Conservation (phyloP, 2,113 vertebrate genomes). For the Oreochromis tanganicae region DNA sequence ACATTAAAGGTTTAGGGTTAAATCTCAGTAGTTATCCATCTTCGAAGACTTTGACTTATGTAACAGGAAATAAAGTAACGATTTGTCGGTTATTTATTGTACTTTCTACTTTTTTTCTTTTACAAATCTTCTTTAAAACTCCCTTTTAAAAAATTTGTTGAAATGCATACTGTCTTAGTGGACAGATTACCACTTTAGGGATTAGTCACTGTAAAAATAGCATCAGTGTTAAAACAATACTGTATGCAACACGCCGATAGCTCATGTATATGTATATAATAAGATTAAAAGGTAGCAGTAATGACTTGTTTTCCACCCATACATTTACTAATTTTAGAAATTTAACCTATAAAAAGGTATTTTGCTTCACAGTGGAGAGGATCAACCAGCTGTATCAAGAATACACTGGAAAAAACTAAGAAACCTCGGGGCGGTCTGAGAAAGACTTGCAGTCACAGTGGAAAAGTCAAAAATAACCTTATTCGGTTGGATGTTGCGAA, state of each 20-base stretch:
- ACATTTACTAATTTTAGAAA: neutral
- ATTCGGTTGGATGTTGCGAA: neutral
- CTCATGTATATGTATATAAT: neutral
- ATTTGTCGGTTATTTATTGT: neutral
- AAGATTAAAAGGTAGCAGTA: neutral
- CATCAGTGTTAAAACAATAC: neutral
- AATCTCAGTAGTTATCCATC: neutral
- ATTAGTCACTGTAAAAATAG: neutral
- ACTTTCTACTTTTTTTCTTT: neutral
- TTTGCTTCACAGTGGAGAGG: neutral
- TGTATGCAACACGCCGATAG: neutral
- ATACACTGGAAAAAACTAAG: neutral
- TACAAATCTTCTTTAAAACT: neutral
- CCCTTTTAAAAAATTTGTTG: neutral
- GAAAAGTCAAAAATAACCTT: neutral
- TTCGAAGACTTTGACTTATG: neutral
- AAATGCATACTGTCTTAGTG: neutral
- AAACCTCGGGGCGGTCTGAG: neutral
- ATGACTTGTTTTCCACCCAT: neutral
- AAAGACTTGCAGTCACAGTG: neutral
- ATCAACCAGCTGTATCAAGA: neutral
- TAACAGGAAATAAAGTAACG: neutral
- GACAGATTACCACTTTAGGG: neutral
- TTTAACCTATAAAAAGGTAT: neutral
- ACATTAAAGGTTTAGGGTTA: conserved; percentile 7